These are phyloP conservation scores for Petrolisthes manimaculis DNA, from an alignment of 2,888 invertebrate genomes.

Conservation along the genomic window DNA sequence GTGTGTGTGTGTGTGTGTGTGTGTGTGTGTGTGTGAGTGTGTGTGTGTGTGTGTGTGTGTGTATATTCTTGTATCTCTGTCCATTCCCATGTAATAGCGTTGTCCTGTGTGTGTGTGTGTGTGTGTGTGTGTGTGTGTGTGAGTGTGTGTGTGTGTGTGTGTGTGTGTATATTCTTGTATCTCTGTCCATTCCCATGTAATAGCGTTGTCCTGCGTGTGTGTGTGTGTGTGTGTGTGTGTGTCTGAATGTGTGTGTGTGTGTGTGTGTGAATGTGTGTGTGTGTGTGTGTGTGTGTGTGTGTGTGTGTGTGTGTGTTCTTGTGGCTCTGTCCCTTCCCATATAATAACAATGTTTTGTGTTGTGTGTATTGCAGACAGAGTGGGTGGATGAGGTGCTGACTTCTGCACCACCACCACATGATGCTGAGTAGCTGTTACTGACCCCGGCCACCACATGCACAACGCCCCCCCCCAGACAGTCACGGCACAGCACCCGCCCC, in stretches of 20 bases:
- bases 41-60: conserved; percentile 16
- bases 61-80: not conserved
- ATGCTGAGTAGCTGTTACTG: conserved; percentile 45
- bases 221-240: conserved; percentile 1
- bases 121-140: conserved; percentile 29
- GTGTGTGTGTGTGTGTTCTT: conserved; percentile 41
- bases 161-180: not conserved
- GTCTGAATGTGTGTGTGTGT: not conserved
- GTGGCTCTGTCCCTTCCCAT: conserved; percentile 48
- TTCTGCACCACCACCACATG: conserved; percentile 27
- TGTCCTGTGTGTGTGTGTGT: conserved; percentile 15
- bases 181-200: not conserved
- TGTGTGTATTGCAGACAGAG: conserved; percentile 54
- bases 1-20: not conserved
- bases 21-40: not conserved
- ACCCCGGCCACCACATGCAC: conserved; percentile 40
- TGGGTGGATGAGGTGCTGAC: conserved; percentile 36
- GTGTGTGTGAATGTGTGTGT: conserved; percentile 15
- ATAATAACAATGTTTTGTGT: conserved; percentile 22
- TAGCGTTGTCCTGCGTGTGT: not conserved
- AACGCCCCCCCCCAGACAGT: conserved; percentile 42
- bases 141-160: conserved; percentile 11
- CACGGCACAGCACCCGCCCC: conserved; percentile 11
- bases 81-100: not conserved
- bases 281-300: conserved; percentile 25